These are phyloP conservation scores for Eurois occulta DNA, from an alignment of 2,888 invertebrate species.

Conservation along the genomic window DNA sequence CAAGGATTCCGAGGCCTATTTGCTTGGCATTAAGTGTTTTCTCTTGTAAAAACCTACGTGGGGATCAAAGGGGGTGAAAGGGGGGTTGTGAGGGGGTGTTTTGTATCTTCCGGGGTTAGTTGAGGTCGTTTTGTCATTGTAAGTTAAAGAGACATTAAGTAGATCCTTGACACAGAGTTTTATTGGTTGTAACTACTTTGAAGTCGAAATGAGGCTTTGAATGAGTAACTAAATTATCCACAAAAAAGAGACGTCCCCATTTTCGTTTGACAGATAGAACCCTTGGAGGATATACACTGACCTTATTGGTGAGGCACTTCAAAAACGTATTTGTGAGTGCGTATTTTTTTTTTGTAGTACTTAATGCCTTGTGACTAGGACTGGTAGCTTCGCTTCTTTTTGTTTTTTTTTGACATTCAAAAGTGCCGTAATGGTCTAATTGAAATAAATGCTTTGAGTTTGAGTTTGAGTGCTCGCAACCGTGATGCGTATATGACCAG, in stretches of 20 bases:
- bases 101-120: slow-evolving; percentile 52
- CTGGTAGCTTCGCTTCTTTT: too few relatives aligned
- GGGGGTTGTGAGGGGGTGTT: slow-evolving; percentile 22
- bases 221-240: neutral
- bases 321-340: neutral
- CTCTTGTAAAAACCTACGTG: slow-evolving; percentile 59
- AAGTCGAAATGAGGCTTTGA: neutral
- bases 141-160: slow-evolving; percentile 14
- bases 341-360: too few relatives aligned
- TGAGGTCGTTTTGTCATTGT: slow-evolving; percentile 15
- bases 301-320: neutral
- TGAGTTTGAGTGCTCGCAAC: too few relatives aligned
- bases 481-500: neutral
- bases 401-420: too few relatives aligned
- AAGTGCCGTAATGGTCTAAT: too few relatives aligned
- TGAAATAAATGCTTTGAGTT: too few relatives aligned
- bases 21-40: slow-evolving; percentile 65
- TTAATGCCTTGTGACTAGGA: too few relatives aligned
- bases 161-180: slow-evolving; percentile 6
- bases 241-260: neutral
- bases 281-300: neutral
- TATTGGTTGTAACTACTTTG: slow-evolving; percentile 13
- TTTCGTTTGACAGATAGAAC: neutral
- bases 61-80: slow-evolving; percentile 1
- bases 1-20: slow-evolving; percentile 58